Evolutionary conservation across 1,140 invertebrate genomes (phyloP).

Genomic region (Nomia melanderi): DNA sequence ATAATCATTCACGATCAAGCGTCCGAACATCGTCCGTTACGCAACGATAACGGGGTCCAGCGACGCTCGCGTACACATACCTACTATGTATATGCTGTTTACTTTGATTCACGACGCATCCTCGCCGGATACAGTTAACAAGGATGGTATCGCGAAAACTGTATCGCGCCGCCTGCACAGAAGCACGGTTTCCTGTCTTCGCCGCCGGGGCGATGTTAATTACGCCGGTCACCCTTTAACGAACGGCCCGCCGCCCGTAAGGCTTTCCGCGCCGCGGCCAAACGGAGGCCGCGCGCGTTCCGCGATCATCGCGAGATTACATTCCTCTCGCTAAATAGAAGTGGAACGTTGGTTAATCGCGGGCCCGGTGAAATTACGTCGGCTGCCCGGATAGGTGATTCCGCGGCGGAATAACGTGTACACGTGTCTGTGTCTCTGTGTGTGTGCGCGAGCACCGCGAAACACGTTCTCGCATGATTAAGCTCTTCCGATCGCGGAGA

Average conservation of each 20-base stretch:
- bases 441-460: conserved; percentile 2
- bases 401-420: conserved; percentile 34
- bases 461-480: conserved; percentile 56
- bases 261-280: neutral
- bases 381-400: conserved; percentile 36
- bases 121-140: neutral
- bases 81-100: too few species aligned
- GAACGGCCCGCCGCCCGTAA: neutral
- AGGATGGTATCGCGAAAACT: neutral
- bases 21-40: neutral
- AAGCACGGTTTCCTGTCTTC: conserved; percentile 6
- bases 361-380: conserved; percentile 43
- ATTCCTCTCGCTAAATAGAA: conserved; percentile 43
- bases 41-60: conserved; percentile 2
- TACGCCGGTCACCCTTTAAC: conserved; percentile 12
- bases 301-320: conserved; percentile 12
- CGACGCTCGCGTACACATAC: too few species aligned
- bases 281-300: neutral
- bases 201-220: neutral
- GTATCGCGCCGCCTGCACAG: conserved; percentile 6
- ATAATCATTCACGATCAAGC: too few species aligned
- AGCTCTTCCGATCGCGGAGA: conserved; percentile 60
- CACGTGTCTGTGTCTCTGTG: conserved; percentile 8
- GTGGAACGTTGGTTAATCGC: conserved; percentile 52
- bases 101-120: neutral